Evolutionary conservation across 1,140 invertebrate species (phyloP), one percentile per base, ranked within the genome.

Genomic region (Armadillidium nasatum): DNA sequence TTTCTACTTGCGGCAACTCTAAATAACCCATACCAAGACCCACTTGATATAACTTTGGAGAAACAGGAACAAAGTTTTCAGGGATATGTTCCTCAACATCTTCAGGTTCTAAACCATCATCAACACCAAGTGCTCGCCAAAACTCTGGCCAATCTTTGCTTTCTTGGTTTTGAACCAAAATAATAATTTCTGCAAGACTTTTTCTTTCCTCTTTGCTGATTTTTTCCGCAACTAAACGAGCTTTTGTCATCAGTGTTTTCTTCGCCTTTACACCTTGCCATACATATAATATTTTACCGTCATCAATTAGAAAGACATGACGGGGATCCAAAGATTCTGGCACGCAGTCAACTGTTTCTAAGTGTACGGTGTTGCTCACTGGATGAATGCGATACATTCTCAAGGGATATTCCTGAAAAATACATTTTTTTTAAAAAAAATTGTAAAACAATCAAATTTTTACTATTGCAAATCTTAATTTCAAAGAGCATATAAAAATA

Each of bases 171-270:
- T 95, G 93, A 44, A 87, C 87, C 83, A 97, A 91, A 0, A 93
- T 91, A 50, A 93, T 86, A 69, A 99, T 93, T 82, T 98, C 95
- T 0, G 95, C 91, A 84, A 93, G 92, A 82, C 95, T 95, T 84
- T 99, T 99, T 21, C 97, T 87, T 86, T 99, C 98, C 84, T 97
- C 95, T 86, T 99, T 99, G 84, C 98, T 99, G 50, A 99, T 96
- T 85, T 99, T 99, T 84, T 99, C 98, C 2, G 96, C 94, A 87
- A 99, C 91, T 4, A 99, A 86, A 87, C 88, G 89, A 0, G 95
- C 91, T 86, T 98, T 98, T 0, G 95, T 97, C 83, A 94, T 94
- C 0, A 98, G 88, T 0, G 96, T 97, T 82, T 95, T 96, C 85
- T 97, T 98, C 0, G 95, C 91, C 82, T 91, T 92, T 79, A 91